A percentile compares a stretch with the other conserved stretches of the same genome.
Conservation (phyloP, 2,888 invertebrate genomes). For the Glaucopsyche alexis region DNA sequence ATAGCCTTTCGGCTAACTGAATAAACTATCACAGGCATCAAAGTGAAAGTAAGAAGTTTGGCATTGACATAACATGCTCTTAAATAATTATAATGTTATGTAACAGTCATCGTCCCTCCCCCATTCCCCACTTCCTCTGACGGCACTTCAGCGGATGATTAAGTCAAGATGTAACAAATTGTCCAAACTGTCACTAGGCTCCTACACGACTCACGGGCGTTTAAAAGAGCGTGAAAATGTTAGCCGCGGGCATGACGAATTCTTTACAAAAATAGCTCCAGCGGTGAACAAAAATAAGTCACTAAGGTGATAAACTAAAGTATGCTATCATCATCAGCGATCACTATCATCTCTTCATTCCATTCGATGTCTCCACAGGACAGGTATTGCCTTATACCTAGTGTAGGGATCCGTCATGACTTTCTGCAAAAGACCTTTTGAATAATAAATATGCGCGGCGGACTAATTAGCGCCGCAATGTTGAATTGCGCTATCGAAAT, state of each 20-base stretch:
- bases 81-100: no score
- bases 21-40: no score
- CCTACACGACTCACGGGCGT: not conserved
- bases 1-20: no score
- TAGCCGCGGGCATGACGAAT: constrained; percentile 5
- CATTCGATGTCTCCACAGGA: no score
- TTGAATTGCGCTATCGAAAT: no score
- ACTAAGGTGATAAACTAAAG: not conserved
- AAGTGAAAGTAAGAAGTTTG: no score
- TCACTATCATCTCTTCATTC: not conserved
- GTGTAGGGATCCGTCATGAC: no score
- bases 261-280: not conserved
- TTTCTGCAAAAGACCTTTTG: no score
- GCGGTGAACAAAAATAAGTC: constrained; percentile 7
- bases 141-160: not conserved
- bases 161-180: not conserved
- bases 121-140: not conserved
- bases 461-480: no score
- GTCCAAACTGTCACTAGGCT: not conserved
- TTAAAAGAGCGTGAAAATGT: not conserved
- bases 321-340: not conserved
- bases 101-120: not conserved
- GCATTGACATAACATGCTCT: no score
- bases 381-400: no score
- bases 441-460: no score